These are phyloP conservation scores for Trisateles emortualis DNA, from an alignment of 2,888 invertebrate genomes.

Conservation along the genomic window DNA sequence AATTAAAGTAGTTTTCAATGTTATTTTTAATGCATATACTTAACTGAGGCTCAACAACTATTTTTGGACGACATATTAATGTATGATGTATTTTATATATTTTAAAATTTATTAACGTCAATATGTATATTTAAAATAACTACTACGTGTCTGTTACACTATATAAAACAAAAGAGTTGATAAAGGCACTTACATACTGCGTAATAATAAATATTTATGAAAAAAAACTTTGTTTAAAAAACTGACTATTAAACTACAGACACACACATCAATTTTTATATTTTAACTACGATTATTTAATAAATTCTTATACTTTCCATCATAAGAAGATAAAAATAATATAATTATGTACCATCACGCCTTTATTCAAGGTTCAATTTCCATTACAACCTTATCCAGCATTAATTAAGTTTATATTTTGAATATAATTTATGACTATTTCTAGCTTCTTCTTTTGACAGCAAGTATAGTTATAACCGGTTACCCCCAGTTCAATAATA, in stretches of 20 bases:
- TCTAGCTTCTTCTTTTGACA: background rate
- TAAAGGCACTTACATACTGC: constrained; percentile 50
- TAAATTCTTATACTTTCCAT: background rate
- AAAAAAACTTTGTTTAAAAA: constrained; percentile 16
- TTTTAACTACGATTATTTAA: constrained; percentile 5
- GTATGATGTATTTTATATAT: background rate
- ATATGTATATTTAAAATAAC: constrained; percentile 21
- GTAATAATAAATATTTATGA: constrained; percentile 22
- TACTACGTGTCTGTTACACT: constrained; percentile 1
- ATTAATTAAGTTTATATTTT: no score
- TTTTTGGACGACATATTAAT: no score
- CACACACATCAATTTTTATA: constrained; percentile 17
- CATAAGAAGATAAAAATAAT: background rate
- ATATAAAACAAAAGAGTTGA: constrained; percentile 21
- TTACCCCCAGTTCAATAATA: background rate
- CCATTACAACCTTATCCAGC: no score
- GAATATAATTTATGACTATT: no score
- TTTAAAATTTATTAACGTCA: constrained; percentile 13
- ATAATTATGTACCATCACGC: background rate
- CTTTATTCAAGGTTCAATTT: background rate
- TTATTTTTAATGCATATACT: no score
- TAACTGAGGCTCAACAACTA: no score
- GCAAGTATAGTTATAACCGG: background rate
- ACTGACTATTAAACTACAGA: background rate
- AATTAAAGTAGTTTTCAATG: no score